Conservation (phyloP, 2,888 invertebrate species). For the Nomada ruficornis region DNA sequence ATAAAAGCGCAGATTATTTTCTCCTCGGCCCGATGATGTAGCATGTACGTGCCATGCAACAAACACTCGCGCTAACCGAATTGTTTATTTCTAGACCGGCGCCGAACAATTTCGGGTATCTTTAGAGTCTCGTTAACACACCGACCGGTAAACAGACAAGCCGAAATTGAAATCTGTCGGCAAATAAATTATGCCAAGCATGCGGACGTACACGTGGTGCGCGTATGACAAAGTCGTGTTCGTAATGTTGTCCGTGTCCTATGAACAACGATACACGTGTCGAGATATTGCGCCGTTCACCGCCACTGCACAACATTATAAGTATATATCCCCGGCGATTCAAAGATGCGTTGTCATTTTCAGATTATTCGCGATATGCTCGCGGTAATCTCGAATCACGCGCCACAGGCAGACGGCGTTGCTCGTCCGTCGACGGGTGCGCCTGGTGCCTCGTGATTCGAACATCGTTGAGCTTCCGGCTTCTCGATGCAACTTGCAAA, state of each 20-base stretch:
- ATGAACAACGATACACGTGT: conserved; percentile 48
- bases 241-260: not conserved
- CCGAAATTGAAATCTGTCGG: conserved; percentile 23
- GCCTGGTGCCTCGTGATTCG: not conserved
- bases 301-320: conserved; percentile 8
- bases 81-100: conserved; percentile 20
- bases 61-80: not conserved
- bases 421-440: not conserved
- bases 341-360: conserved; percentile 29
- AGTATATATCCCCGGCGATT: conserved; percentile 15
- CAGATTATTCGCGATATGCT: not conserved
- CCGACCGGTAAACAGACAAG: not conserved
- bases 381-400: not conserved
- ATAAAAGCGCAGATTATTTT: too few species aligned
- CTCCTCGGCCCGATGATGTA: too few species aligned
- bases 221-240: conserved; percentile 32
- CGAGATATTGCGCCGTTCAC: conserved; percentile 60
- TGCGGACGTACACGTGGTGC: conserved; percentile 15
- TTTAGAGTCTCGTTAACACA: conserved; percentile 9
- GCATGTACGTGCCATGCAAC: not conserved
- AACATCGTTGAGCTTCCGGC: not conserved
- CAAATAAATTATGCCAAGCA: conserved; percentile 31
- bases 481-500: not conserved
- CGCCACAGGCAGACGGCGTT: not conserved
- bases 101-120: conserved; percentile 30